A percentile compares a stretch with the other conserved stretches of the same genome.
Evolutionary conservation across 2,113 vertebrate species (phyloP).

Genomic region (Lipotes vexillifer): DNA sequence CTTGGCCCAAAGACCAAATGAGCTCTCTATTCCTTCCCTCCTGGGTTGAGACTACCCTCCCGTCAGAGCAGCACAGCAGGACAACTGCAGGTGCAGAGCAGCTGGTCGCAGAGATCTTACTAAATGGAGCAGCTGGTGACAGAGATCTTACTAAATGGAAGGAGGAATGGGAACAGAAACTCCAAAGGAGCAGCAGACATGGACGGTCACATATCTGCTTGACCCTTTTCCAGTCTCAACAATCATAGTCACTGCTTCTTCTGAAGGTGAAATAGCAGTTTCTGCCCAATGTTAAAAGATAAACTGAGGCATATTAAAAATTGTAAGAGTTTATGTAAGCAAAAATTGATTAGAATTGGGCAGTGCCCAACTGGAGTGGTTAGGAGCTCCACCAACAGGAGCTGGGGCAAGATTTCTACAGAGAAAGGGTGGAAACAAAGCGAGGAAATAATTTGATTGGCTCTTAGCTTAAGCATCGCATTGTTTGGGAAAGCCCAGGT

Average conservation of each 20-base stretch:
- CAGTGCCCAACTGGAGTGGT: neutral
- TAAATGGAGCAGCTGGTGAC: too few species aligned
- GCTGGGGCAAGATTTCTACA: neutral
- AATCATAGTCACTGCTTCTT: neutral
- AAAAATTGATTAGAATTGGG: neutral
- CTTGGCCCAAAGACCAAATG: neutral
- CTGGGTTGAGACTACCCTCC: neutral
- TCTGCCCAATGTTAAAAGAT: neutral
- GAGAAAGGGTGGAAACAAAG: neutral
- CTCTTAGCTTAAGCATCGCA: accelerated
- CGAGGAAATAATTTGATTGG: neutral
- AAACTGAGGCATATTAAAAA: neutral
- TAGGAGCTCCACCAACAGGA: neutral
- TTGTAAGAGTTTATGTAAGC: neutral
- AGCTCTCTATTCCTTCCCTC: neutral
- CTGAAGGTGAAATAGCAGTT: accelerated
- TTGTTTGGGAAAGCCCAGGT: neutral
- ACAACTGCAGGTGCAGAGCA: neutral
- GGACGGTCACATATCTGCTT: accelerated
- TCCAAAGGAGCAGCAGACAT: too few species aligned
- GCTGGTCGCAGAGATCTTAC: neutral
- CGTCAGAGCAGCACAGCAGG: neutral
- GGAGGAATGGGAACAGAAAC: neutral
- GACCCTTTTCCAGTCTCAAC: neutral
- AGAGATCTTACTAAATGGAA: neutral